Conservation (phyloP, 2,113 vertebrate species). For the Lepus europaeus region DNA sequence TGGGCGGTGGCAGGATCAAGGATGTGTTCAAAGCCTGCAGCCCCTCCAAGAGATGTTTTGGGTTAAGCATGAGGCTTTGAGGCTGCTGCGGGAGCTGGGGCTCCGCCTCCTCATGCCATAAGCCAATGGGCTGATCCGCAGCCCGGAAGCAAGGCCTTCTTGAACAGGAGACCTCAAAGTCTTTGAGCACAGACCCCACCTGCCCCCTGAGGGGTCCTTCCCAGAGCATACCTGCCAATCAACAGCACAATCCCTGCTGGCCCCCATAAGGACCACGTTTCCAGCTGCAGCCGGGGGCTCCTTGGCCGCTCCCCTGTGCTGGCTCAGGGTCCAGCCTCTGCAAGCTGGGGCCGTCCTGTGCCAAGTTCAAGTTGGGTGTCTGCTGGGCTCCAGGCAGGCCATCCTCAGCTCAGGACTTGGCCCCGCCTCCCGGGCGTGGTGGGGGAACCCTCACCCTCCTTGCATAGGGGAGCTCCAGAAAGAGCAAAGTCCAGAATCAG, state of each 20-base stretch:
- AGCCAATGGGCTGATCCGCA: not conserved
- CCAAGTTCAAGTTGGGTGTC: not conserved
- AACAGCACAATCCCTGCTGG: not conserved
- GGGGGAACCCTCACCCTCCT: not conserved
- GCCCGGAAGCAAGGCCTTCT: not conserved
- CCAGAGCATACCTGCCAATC: not conserved
- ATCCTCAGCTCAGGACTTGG: not conserved
- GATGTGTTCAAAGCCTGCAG: conserved; percentile 31
- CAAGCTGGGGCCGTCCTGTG: not conserved
- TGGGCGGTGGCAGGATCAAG: not conserved
- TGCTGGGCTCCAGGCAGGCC: not conserved
- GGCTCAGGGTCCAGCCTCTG: not conserved
- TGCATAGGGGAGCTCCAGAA: not conserved
- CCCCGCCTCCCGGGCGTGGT: rapidly evolving
- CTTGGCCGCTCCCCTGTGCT: not conserved
- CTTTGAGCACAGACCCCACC: not conserved
- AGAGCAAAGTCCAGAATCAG: not conserved
- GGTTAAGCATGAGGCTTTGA: conserved; percentile 63
- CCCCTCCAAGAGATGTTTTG: conserved; percentile 6
- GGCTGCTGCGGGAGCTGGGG: not conserved
- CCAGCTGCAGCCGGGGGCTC: not conserved
- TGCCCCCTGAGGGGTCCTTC: not conserved
- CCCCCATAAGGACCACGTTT: not conserved
- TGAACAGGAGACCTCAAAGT: not conserved
- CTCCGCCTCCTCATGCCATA: not conserved